Evolutionary conservation across 2,888 invertebrate species (phyloP), one percentile per base, ranked within the genome.

Genomic region (Acanthopleura granulata): DNA sequence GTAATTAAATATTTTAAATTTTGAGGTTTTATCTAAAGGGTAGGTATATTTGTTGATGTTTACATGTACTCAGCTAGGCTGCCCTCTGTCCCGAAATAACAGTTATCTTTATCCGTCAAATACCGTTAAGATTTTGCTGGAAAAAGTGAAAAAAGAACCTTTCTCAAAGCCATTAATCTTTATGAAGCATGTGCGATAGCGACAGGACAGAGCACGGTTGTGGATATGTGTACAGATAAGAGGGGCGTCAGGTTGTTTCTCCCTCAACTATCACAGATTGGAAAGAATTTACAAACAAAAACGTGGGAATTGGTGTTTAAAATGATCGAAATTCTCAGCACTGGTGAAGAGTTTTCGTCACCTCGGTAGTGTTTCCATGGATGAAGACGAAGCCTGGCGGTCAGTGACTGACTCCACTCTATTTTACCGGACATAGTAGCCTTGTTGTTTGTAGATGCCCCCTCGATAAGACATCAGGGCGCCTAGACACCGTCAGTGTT

Each of bases 311-410:
- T 18, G 57, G 18, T 12, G 57, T 57, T 57, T 22, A 57, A 57
- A 57, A 57, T 57, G 57, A 57, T 57, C 57, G 18, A 57, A 57
- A 57, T 57, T 57, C 57, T 57, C 57, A 57, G 57, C 22, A 18
- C 18, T 57, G 57, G 57, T 57, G 18, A n/a, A n/a, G n/a, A n/a
- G 18, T 57, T 57, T 57, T 57, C 57, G 22, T 22, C 57, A 57
- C 57, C 22, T 57, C 22, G 57, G 57, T 57, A 57, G 57, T n/a
- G 57, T 57, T 57, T 57, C 57, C 6, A n/a, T 57, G 22, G 57
- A 4, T 57, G 57, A 9, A n/a, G 57, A 57, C 57, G 22, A 12
- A 57, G n/a, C 22, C 22, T 18, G 22, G 57, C 57, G 57, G 57
- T 57, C 57, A 57, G 57, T 57, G 18, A 12, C 18, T 22, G 18